Evolutionary conservation across 2,888 invertebrate genomes (phyloP).

Genomic region (Gnatocerus cornutus): DNA sequence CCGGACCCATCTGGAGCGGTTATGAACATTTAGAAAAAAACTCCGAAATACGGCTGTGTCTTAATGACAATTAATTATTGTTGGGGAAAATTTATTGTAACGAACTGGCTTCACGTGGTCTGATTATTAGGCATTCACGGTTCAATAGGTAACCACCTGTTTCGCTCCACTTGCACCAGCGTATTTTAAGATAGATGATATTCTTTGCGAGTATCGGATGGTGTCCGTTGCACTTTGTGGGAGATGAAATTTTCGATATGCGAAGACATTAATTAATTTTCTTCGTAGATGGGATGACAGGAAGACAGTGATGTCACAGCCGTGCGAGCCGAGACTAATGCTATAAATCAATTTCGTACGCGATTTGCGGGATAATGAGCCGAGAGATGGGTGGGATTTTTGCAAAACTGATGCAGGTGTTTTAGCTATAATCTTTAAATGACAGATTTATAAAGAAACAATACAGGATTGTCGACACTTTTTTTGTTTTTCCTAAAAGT

Average conservation of each 20-base stretch:
- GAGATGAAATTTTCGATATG: constrained; percentile 45
- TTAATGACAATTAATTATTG: constrained; percentile 48
- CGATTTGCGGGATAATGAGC: constrained; percentile 1
- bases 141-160: constrained; percentile 58
- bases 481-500: too few species aligned
- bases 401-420: too few species aligned
- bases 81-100: constrained; percentile 44
- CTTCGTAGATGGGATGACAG: constrained; percentile 8
- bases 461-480: too few species aligned
- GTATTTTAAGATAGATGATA: constrained; percentile 48
- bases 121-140: constrained; percentile 59
- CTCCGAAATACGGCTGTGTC: constrained; percentile 33
- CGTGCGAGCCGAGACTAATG: constrained; percentile 18
- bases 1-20: constrained; percentile 32
- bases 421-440: too few species aligned
- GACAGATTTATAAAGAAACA: too few species aligned
- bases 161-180: constrained; percentile 57
- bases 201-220: constrained; percentile 43
- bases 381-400: neutral
- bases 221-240: constrained; percentile 47
- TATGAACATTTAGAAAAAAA: constrained; percentile 18
- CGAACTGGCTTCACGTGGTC: constrained; percentile 53
- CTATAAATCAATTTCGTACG: constrained; percentile 26
- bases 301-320: constrained; percentile 11
- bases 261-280: constrained; percentile 44